Percentiles rank a stretch among this genome's conserved stretches.
Evolutionary conservation across 2,888 invertebrate genomes (phyloP).

Genomic region (Pollenia angustigena): DNA sequence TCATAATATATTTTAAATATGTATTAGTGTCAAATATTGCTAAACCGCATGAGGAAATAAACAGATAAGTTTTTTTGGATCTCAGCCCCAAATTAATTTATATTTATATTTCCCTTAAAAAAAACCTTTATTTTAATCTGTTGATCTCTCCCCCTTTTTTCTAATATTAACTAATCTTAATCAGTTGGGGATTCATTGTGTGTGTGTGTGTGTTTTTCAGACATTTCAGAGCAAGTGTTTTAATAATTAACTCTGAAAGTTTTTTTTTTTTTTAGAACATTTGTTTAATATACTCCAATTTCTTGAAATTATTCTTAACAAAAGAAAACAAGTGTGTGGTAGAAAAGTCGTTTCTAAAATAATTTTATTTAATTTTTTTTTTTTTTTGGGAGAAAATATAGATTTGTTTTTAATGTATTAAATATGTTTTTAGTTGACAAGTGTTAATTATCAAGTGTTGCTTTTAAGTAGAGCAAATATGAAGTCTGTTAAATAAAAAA

Average conservation of each 20-base stretch:
- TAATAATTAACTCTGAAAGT: slow-evolving; percentile 19
- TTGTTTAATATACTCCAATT: slow-evolving; percentile 19
- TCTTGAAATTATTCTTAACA: slow-evolving; percentile 4
- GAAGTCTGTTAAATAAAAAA: slow-evolving; percentile 12
- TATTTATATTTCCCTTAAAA: too few relatives aligned
- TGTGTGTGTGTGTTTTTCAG: neutral
- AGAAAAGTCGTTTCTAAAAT: neutral
- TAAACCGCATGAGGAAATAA: too few relatives aligned
- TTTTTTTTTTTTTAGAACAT: slow-evolving; percentile 4
- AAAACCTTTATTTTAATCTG: neutral
- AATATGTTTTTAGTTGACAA: slow-evolving; percentile 64
- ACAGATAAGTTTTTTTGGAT: too few relatives aligned
- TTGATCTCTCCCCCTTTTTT: neutral
- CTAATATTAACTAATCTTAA: neutral
- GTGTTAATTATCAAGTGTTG: slow-evolving; percentile 67
- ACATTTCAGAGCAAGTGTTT: slow-evolving; percentile 33
- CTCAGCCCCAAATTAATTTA: too few relatives aligned
- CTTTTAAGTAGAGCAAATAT: slow-evolving; percentile 61
- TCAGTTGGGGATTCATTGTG: slow-evolving; percentile 14
- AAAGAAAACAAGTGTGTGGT: slow-evolving; percentile 38
- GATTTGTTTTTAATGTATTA: slow-evolving; percentile 9
- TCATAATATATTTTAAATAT: too few relatives aligned
- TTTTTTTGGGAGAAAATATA: neutral
- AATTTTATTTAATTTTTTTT: neutral
- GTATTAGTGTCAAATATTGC: too few relatives aligned